Evolutionary conservation across 2,113 vertebrate species (phyloP).

Genomic region (Paedocypris sp.): DNA sequence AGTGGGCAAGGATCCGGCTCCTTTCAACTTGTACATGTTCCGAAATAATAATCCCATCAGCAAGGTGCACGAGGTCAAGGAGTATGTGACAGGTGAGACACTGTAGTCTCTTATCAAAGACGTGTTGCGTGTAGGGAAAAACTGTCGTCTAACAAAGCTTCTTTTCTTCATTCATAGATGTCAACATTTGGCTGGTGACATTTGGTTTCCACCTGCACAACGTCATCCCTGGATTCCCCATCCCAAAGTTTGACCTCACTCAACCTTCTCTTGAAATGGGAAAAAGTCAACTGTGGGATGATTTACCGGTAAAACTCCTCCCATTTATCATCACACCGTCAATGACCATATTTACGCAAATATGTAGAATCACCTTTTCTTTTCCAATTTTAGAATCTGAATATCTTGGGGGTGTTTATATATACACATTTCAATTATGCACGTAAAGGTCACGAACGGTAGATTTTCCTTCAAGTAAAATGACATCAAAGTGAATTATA

Average conservation of each 20-base stretch:
- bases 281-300: conserved; percentile 97
- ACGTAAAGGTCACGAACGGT: too few species aligned
- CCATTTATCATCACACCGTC: not conserved
- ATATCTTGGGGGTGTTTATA: too few species aligned
- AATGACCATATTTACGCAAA: too few species aligned
- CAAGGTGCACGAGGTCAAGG: conserved; percentile 92
- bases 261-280: conserved; percentile 89
- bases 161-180: conserved; percentile 62
- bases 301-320: conserved; percentile 87
- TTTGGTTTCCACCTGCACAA: conserved; percentile 98
- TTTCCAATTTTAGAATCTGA: too few species aligned
- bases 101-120: not conserved
- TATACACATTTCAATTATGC: too few species aligned
- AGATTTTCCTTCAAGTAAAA: too few species aligned
- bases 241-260: conserved; percentile 88
- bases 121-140: too few species aligned
- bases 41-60: conserved; percentile 94
- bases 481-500: too few species aligned
- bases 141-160: not conserved
- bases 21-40: conserved; percentile 98
- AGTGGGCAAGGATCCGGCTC: conserved; percentile 84
- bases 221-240: conserved; percentile 91
- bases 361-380: too few species aligned
- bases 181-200: conserved; percentile 98
- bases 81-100: conserved; percentile 89